Base-by-base conservation (phyloP, 2,888 invertebrate genomes). In the Eupithecia tripunctaria region DNA sequence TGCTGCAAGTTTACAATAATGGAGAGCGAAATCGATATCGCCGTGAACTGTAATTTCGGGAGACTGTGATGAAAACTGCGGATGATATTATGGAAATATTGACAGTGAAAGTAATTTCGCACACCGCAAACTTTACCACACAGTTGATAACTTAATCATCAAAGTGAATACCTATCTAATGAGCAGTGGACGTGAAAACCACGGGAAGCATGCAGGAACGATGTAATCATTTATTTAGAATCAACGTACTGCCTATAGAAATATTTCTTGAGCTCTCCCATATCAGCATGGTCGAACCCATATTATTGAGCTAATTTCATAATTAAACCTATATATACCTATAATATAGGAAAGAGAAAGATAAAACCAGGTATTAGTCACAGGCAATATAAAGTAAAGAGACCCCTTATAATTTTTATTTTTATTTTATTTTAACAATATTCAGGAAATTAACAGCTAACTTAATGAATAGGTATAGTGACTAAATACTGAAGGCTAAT, bases 91-190 rank as follows among this genome's bases (percentile, higher is more conserved):
- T 82, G 81, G 80, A 78, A 80, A 79, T 82, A 82, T 82, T 81
- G 83, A 81, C 80, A 88, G 91, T 89, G 91, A 91, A 91, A 91
- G 91, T 91, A 86, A 88, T 89, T 86, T 86, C 80, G 74, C 76
- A 84, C 76, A 85, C 89, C 88, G 81, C 89, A 88, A 76, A 82
- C 75, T 79, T 79, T 66, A 83, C 86, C 83, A 83, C 86, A 85
- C 82, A 81, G 84, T 82, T 82, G 81, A 80, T 82, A 84, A 81
- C 80, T 78, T 75, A 75, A 78, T 74, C 72, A 73, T 77, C 79
- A 81, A 78, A 73, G 73, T 80, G 62, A 63, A 63, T 38, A 64
- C 21, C n/a, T 64, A 36, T 36, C 38, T 64, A 81, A 81, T 82
- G 78, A 71, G 76, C 76, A 77, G 79, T 77, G 76, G 76, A 80